Evolutionary conservation across 2,113 vertebrate species (phyloP), one percentile per base, ranked within the genome.

Genomic region (Elanus axillaris): DNA sequence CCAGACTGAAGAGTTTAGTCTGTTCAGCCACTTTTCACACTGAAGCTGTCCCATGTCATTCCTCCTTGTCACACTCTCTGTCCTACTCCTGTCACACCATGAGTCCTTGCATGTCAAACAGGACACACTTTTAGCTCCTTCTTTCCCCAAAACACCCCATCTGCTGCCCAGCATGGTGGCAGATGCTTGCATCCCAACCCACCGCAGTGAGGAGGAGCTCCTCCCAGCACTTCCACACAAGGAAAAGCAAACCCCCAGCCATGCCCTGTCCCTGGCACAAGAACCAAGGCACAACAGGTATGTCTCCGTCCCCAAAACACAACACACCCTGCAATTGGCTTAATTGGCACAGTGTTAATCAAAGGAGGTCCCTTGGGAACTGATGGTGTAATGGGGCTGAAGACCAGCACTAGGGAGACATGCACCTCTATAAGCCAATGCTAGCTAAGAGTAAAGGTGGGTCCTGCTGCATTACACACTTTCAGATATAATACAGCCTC

Each of bases 41-140:
- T 15, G 20, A 72, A 83, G 17, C 22, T 38, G 50, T n/a, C 32
- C 38, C 59, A 25, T 9, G 3, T 36, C 19, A 38, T 10, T 34
- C 22, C 6, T 81, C 25, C 23, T 64, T 40, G 52, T 42, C 16
- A 25, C 18, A 7, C 8, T 68, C 19, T 38, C 43, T 13, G 3
- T 31, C 71, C 63, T 76, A 34, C 22, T 64, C 38, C 20, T 4
- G 3, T 13, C 13, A 71, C 48, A 50, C 23, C 14, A 38, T 2
- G 0, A 76, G 56, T n/a, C 27, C 20, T 47, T 3, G 0, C 4
- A 3, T 1, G 1, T 22, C 48, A 69, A 75, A 50, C 3, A 9
- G 16, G 20, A 58, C 16, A 45, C 9, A 11, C 14, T 45, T 59
- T 31, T 64, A 19, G 6, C 23, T 64, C 16, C 22, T 62, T 23